A percentile compares a stretch with the other conserved stretches of the same genome.
These are phyloP conservation scores for Aldabrachelys gigantea DNA, from an alignment of 2,113 vertebrate species.

Conservation along the genomic window DNA sequence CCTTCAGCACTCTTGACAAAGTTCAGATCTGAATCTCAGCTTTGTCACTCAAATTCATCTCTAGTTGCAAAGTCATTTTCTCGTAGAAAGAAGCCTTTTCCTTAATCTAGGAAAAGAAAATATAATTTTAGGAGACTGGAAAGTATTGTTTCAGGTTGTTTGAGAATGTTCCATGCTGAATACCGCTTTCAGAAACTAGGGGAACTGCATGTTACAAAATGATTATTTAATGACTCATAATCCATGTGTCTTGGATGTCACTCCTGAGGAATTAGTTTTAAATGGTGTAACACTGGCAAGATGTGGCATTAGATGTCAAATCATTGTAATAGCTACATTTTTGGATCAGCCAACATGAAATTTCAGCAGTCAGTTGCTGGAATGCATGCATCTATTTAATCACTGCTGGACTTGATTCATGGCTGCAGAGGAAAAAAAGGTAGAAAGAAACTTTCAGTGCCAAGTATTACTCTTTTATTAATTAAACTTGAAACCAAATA, in stretches of 20 bases:
- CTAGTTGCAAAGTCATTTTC: conserved; percentile 3
- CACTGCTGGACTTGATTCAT: conserved; percentile 18
- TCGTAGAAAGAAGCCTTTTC: conserved; percentile 24
- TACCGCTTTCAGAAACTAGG: conserved; percentile 26
- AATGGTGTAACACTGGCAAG: conserved; percentile 38
- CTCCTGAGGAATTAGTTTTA: conserved; percentile 52
- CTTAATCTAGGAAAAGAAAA: conserved; percentile 25
- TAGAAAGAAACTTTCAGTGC: conserved; percentile 13
- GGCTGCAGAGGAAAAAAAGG: background rate
- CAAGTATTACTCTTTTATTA: conserved; percentile 36
- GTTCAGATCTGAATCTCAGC: background rate
- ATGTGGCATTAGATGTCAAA: conserved; percentile 41
- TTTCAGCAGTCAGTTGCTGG: conserved; percentile 20
- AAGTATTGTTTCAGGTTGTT: conserved; percentile 58
- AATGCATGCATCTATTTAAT: background rate
- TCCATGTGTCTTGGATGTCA: conserved; percentile 40
- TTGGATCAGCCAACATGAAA: conserved; percentile 10
- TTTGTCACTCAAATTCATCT: background rate
- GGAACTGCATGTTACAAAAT: conserved; percentile 32
- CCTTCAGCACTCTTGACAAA: background rate
- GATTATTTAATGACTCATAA: conserved; percentile 64
- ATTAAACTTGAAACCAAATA: conserved; percentile 57
- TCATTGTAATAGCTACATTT: background rate
- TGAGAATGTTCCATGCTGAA: conserved; percentile 29
- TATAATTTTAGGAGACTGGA: conserved; percentile 9